Evolutionary conservation across 2,888 invertebrate genomes (phyloP), one percentile per base, ranked within the genome.

Genomic region (Nomada lathburiana): DNA sequence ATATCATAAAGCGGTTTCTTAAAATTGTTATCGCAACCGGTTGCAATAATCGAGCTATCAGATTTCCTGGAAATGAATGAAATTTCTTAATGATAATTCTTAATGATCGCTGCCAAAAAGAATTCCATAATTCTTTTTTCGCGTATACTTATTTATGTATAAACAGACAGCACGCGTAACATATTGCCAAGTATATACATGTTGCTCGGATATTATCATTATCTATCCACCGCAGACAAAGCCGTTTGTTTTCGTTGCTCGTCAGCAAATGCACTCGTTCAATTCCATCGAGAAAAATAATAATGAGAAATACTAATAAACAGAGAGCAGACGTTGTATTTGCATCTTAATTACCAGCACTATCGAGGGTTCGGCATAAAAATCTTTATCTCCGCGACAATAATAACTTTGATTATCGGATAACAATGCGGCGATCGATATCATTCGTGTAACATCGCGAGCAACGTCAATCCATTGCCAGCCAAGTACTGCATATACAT

Each of bases 351-450:
- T 74, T 50, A 16, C 44, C 20, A 9, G 4, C 70, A 5, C 36
- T 69, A 62, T 70, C 57, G 20, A 23, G 42, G 20, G 23, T 26
- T 20, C 16, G 29, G 11, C 26, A 47, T 16, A 70, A 59, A 60
- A 36, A 44, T 63, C 71, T 26, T 69, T 65, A 65, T 65, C 65
- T 20, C 42, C 26, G 29, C 59, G 11, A 44, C 42, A 57, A 71
- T 62, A 71, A 82, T 75, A 80, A 76, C 63, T 82, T 62, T 72
- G 63, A 53, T 82, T 81, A 82, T 73, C 81, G 57, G 59, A 42
- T 81, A 79, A 62, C 70, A 44, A 42, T 26, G 4, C 36, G 2
- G 64, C 67, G 36, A 78, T 74, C 69, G 60, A 64, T 81, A 68
- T 55, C 55, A 16, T 64, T 53, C 60, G 52, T 62, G 42, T 70